phyloP scores from a whole-genome alignment of 1,140 invertebrate species.

The Apis cerana region DNA sequence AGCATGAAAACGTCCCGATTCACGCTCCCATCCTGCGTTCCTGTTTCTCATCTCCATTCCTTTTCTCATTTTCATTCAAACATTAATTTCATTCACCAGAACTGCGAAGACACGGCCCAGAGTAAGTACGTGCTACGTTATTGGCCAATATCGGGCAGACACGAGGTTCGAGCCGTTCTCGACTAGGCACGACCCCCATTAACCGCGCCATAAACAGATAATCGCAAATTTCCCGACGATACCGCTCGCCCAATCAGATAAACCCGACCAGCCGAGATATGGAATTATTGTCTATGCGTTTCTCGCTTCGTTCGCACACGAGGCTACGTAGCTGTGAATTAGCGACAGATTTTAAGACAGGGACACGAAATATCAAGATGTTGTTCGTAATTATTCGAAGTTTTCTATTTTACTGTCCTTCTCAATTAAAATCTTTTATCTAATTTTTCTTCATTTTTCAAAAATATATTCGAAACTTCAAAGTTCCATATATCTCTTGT shows the following conservation, averaged over 20 bases:
- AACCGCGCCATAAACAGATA: conserved; percentile 78
- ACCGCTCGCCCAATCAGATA: conserved; percentile 76
- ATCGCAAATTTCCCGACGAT: conserved; percentile 72
- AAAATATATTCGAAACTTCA: no score
- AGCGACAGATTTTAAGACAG: conserved; percentile 16
- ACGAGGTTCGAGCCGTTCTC: conserved; percentile 51
- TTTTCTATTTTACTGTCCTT: not conserved
- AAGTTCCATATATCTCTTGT: no score
- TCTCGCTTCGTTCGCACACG: conserved; percentile 58
- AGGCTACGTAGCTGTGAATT: conserved; percentile 45
- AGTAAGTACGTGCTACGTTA: conserved; percentile 62
- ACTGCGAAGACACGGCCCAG: conserved; percentile 36
- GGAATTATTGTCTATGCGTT: conserved; percentile 70
- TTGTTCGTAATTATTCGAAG: not conserved
- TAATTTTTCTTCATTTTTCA: no score
- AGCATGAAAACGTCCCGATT: conserved; percentile 13
- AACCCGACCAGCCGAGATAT: conserved; percentile 71
- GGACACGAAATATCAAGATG: not conserved
- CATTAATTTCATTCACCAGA: conserved; percentile 57
- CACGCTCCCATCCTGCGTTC: conserved; percentile 40
- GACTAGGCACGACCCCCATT: conserved; percentile 69
- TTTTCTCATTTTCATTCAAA: not conserved
- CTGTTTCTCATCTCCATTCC: conserved; percentile 31
- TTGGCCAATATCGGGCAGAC: conserved; percentile 61
- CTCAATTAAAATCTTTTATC: no score